Evolutionary conservation across 30 jellyfish, hydroid and myxozoan species (phyloP).

Genomic region (Chironex yamaguchii): DNA sequence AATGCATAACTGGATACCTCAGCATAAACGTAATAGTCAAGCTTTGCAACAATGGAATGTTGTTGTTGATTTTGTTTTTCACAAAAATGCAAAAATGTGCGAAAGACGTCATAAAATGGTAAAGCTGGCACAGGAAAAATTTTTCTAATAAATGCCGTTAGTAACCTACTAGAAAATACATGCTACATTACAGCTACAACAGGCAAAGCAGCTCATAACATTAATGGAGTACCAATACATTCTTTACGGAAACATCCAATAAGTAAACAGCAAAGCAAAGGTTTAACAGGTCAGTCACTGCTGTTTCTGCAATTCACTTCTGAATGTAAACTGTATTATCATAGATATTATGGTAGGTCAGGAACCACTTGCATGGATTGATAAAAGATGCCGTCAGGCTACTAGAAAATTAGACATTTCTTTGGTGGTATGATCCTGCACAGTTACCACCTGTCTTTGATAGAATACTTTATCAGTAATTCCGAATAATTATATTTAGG

Average conservation of each 20-base stretch:
- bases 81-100: no score
- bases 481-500: background rate
- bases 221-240: constrained; percentile 28
- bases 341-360: constrained; percentile 32
- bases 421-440: constrained; percentile 45
- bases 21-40: background rate
- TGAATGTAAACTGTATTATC: background rate
- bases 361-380: constrained; percentile 15
- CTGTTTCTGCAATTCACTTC: background rate
- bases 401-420: background rate
- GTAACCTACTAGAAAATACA: constrained; percentile 4
- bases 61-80: no score
- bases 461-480: constrained; percentile 8
- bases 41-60: background rate
- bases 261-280: background rate
- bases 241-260: constrained; percentile 35
- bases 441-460: constrained; percentile 57
- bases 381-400: constrained; percentile 31
- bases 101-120: no score
- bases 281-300: constrained; percentile 28
- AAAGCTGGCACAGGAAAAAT: constrained; percentile 14
- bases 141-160: constrained; percentile 18
- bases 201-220: constrained; percentile 38
- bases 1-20: background rate
- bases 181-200: constrained; percentile 45